phyloP scores from a whole-genome alignment of 2,797 vertebrate genomes.

The Acanthurus tractus region DNA sequence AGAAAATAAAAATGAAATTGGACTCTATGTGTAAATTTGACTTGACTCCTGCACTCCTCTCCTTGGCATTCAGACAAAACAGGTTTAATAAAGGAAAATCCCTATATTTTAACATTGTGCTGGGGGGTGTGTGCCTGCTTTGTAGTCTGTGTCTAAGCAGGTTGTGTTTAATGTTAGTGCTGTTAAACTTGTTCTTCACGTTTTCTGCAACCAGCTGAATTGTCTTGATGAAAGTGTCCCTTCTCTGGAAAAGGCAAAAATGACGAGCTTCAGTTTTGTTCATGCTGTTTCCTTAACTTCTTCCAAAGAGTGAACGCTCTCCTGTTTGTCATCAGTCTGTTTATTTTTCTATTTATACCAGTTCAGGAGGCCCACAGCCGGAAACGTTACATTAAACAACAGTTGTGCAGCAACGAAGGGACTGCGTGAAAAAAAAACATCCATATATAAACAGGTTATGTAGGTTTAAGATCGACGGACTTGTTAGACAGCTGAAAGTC shows the following conservation, averaged over 20 bases:
- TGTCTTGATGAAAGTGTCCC: background rate
- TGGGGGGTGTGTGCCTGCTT: background rate
- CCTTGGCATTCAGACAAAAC: background rate
- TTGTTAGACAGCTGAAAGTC: background rate
- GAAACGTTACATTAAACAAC: background rate
- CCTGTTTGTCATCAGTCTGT: background rate
- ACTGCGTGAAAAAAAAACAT: background rate
- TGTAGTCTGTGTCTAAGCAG: conserved; percentile 30
- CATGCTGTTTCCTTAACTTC: background rate
- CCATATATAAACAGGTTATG: too few species aligned
- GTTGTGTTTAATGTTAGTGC: conserved; percentile 64
- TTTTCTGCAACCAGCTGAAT: conserved; percentile 33
- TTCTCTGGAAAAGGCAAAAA: background rate
- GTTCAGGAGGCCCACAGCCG: background rate
- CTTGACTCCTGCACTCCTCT: too few species aligned
- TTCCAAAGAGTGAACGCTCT: background rate
- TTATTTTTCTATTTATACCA: background rate
- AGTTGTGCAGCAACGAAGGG: background rate
- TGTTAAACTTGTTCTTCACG: conserved; percentile 76
- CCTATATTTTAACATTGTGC: background rate
- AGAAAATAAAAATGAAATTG: too few species aligned
- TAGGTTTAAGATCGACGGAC: background rate
- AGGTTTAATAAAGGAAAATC: background rate
- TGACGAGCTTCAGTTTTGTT: background rate
- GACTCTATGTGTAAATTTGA: too few species aligned